These are phyloP conservation scores for Dryocosmus kuriphilus DNA, from an alignment of 2,888 invertebrate genomes.

Conservation along the genomic window DNA sequence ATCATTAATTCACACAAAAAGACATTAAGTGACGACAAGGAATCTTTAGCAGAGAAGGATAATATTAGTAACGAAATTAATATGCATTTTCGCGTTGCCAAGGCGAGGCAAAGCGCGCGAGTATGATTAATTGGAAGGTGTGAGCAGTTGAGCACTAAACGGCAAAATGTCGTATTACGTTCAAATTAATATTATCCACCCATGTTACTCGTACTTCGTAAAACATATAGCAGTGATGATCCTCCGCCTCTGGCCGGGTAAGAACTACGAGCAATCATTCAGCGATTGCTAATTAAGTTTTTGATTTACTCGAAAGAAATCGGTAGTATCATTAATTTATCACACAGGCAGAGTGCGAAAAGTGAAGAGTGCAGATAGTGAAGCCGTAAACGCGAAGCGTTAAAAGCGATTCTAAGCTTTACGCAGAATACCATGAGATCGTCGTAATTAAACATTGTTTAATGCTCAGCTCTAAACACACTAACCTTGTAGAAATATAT, in stretches of 20 bases:
- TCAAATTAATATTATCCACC: constrained; percentile 21
- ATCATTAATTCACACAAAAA: too few relatives aligned
- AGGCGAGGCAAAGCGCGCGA: neutral
- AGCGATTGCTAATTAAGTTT: constrained; percentile 16
- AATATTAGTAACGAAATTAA: neutral
- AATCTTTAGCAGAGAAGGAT: neutral
- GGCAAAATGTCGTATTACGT: constrained; percentile 12
- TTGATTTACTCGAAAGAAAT: constrained; percentile 27
- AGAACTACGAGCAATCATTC: neutral
- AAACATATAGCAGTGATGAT: constrained; percentile 18
- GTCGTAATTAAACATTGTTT: constrained; percentile 33
- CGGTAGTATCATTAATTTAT: constrained; percentile 13
- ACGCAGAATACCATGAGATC: neutral
- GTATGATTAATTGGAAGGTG: constrained; percentile 9
- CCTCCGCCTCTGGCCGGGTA: neutral
- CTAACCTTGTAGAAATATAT: constrained; percentile 33
- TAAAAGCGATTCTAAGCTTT: neutral
- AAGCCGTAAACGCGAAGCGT: constrained; percentile 8
- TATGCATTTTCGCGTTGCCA: neutral
- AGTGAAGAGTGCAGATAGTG: neutral
- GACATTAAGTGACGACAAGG: too few relatives aligned
- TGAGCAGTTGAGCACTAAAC: constrained; percentile 3
- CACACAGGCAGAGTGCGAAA: too few relatives aligned
- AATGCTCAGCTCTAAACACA: constrained; percentile 14
- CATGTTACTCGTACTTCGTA: constrained; percentile 7